Base-by-base conservation (phyloP, 2,797 vertebrate genomes). In the Sebastolobus altivelis region DNA sequence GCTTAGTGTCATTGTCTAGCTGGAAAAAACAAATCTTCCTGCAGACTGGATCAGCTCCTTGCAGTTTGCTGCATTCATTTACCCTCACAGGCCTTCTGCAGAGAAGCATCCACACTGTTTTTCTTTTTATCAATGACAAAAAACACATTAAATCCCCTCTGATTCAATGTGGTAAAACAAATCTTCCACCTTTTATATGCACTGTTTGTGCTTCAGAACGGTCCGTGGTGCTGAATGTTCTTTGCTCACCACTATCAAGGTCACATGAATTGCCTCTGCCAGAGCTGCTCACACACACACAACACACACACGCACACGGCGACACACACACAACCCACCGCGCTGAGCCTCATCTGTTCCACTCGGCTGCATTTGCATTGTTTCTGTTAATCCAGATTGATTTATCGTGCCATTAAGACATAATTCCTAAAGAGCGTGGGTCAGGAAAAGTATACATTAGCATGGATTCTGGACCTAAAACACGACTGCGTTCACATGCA, bases 311-410 rank as follows among this genome's bases (percentile, higher is more conserved):
- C 56, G 43, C 72, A 68, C 75, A 49, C 27, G 8, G 38, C 25
- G 65, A 33, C 72, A 72, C 25, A 68, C n/a, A 54, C 56, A 65
- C 66, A 69, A 40, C 5, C 6, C 84, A 31, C 46, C 8, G 46
- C 46, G 56, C 82, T 56, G 81, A 90, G 85, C 77, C 88, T 92
- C 93, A 92, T 94, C 92, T 94, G 93, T 86, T 93, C 89, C 82
- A 70, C 83, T 78, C 40, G 61, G 86, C 87, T 78, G 77, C 85
- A 27, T 89, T 86, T 81, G 82, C 82, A 89, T 89, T 91, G 90
- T 93, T 87, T 88, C 80, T 73, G 70, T 89, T 93, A 93, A 93
- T 91, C 92, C 89, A 85, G 82, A 88, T 78, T 88, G 87, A 93
- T 88, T 87, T 52, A 77, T 86, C 22, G 5, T 75, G 75, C 74